A percentile compares a stretch with the other conserved stretches of the same genome.
Evolutionary conservation across 2,888 invertebrate species (phyloP).

Genomic region (Drosophila incognita): DNA sequence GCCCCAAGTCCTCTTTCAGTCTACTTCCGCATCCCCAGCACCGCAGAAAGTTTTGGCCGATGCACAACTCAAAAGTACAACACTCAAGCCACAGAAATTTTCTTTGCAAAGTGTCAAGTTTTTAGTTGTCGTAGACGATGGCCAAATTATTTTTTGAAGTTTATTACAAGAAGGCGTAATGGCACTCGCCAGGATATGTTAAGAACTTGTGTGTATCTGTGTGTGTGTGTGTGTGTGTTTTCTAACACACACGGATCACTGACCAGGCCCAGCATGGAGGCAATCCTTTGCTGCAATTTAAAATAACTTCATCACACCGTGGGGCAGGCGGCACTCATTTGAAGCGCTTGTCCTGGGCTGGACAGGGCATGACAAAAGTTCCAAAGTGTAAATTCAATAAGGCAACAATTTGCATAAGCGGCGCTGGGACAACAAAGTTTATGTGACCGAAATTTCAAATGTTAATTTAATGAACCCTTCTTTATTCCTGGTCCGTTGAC

Average conservation of each 20-base stretch:
- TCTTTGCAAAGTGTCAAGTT: constrained; percentile 78
- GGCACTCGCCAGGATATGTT: constrained; percentile 48
- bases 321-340: constrained; percentile 48
- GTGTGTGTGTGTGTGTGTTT: constrained; percentile 11
- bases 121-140: constrained; percentile 76
- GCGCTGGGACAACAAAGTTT: constrained; percentile 47
- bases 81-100: constrained; percentile 75
- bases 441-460: constrained; percentile 38
- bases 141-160: constrained; percentile 76
- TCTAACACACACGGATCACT: constrained; percentile 48
- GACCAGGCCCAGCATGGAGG: constrained; percentile 38
- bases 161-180: constrained; percentile 63
- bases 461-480: constrained; percentile 65
- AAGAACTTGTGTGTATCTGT: constrained; percentile 11
- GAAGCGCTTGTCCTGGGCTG: constrained; percentile 42
- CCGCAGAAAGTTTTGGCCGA: constrained; percentile 17
- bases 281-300: constrained; percentile 48
- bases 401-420: constrained; percentile 69
- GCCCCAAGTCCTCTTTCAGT: constrained; percentile 17
- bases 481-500: constrained; percentile 10
- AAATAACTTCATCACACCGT: constrained; percentile 44
- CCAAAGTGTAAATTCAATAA: constrained; percentile 65
- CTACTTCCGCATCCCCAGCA: neutral
- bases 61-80: constrained; percentile 58
- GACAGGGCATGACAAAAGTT: constrained; percentile 59